Base-by-base conservation (phyloP, 2,797 vertebrate species). In the Anas capensis region DNA sequence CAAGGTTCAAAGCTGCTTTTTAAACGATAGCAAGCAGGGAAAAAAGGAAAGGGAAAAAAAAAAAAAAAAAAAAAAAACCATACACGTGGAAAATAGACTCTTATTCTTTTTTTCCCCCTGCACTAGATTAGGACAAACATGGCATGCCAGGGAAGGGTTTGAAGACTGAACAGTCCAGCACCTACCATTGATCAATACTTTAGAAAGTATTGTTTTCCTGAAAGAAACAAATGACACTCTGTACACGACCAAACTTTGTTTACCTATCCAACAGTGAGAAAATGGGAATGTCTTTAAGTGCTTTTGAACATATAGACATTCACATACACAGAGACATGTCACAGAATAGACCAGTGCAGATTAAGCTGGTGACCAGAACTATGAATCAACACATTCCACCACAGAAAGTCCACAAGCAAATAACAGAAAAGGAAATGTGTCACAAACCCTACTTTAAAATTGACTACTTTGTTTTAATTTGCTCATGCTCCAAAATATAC, bases 1-100 rank as follows among this genome's bases (percentile, higher is more conserved):
- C 82, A 92, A 90, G 94, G 94, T 96, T 96, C 97, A 95, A 96
- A 96, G 96, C 81, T 96, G 66, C 90, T 92, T 96, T 96, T 97
- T 95, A 96, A 97, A 96, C 1, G 77, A 92, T 95, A 96, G 95
- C 90, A 93, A 92, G 88, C 44, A 48, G 46, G 21, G 21, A 23
- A 48, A 48, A 48, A 48, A 48, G 23, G 11, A 23, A 48, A 48
- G 53, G 79, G 49, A 71, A 12, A 46, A 46, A 95, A 95, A 64
- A 94, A 97, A 97, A 97, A 44, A 44, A 44, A n/a, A n/a, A n/a
- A n/a, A n/a, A n/a, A n/a, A n/a, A n/a, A n/a, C n/a, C 18, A 44
- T 11, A 48, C 96, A 88, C 0, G 56, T 81, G 49, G 78, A 86
- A 96, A 97, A 96, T 90, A 92, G 89, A 83, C 82, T 95, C 89